Conservation (phyloP, 2,113 vertebrate species). For the Albula goreensis region DNA sequence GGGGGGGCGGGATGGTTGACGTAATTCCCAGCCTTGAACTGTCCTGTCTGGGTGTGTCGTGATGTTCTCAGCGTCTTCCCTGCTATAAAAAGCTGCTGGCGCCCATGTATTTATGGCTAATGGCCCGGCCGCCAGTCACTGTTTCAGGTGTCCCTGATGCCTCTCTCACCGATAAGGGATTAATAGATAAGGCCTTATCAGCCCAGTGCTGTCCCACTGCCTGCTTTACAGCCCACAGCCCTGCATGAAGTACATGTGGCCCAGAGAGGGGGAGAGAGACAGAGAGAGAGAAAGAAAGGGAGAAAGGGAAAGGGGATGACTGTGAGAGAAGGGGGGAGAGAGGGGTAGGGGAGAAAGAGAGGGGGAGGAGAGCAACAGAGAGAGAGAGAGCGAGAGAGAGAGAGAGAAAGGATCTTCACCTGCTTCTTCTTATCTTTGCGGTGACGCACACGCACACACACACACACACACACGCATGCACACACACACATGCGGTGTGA, state of each 20-base stretch:
- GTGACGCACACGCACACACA: constrained; percentile 11
- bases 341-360: not conserved
- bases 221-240: constrained; percentile 37
- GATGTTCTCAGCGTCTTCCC: constrained; percentile 30
- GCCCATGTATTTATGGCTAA: constrained; percentile 28
- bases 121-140: constrained; percentile 29
- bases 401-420: not conserved
- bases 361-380: not conserved
- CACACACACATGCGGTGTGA: not conserved
- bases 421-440: not conserved
- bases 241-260: constrained; percentile 24
- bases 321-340: constrained; percentile 4
- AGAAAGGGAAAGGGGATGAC: not conserved
- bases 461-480: not conserved
- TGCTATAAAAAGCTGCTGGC: constrained; percentile 41
- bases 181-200: constrained; percentile 54
- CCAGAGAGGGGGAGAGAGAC: constrained; percentile 18
- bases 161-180: constrained; percentile 44
- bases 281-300: constrained; percentile 24
- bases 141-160: constrained; percentile 39
- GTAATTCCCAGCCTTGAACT: constrained; percentile 18
- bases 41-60: not conserved
- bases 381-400: constrained; percentile 13
- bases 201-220: constrained; percentile 36
- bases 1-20: too few relatives aligned